phyloP scores from a whole-genome alignment of 2,888 invertebrate genomes.

The Nyleta sp. region DNA sequence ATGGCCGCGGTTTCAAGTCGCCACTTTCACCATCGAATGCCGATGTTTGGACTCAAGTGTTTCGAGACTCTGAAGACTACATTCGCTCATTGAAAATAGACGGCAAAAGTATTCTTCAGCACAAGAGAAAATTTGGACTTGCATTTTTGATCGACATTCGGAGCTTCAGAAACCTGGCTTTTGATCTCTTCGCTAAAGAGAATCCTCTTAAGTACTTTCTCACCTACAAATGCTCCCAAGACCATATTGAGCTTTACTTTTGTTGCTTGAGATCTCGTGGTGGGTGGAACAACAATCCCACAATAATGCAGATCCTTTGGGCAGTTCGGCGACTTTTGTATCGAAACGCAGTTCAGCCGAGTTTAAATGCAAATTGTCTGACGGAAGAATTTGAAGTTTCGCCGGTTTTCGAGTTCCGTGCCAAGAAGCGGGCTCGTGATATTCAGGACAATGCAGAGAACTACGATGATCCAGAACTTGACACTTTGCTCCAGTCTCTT shows the following conservation, averaged over 20 bases:
- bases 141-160: conserved; percentile 33
- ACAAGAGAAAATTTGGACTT: conserved; percentile 18
- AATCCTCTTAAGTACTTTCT: conserved; percentile 48
- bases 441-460: neutral
- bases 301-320: conserved; percentile 66
- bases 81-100: conserved; percentile 13
- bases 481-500: neutral
- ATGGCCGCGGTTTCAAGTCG: conserved; percentile 66
- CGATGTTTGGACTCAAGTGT: conserved; percentile 17
- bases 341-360: conserved; percentile 64
- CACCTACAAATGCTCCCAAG: conserved; percentile 53
- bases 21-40: conserved; percentile 38
- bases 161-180: conserved; percentile 19
- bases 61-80: conserved; percentile 17
- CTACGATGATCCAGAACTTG: neutral
- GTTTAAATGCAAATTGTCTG: conserved; percentile 65
- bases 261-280: conserved; percentile 67
- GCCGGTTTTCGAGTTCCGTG: conserved; percentile 22
- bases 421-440: neutral
- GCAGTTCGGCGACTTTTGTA: conserved; percentile 67
- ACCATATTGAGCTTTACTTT: conserved; percentile 61
- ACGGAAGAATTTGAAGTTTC: conserved; percentile 5
- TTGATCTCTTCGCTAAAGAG: conserved; percentile 13
- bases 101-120: conserved; percentile 6
- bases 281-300: conserved; percentile 28